Conservation (phyloP, 2,888 invertebrate genomes). For the Melieria crassipennis region DNA sequence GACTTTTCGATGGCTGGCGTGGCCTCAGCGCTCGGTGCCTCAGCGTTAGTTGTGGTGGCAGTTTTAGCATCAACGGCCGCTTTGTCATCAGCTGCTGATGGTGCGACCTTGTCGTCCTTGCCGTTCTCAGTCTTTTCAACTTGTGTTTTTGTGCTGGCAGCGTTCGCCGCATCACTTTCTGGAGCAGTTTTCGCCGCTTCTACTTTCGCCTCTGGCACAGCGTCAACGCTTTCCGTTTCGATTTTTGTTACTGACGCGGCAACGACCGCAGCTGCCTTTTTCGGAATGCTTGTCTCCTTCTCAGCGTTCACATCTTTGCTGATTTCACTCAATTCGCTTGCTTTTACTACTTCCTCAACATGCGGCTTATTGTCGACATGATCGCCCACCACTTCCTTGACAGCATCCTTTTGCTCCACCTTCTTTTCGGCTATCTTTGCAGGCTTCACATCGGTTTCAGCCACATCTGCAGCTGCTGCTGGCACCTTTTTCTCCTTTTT, state of each 20-base stretch:
- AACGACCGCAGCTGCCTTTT: neutral
- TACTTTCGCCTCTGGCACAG: conserved; percentile 29
- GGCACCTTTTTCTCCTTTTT: conserved; percentile 38
- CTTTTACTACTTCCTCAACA: conserved; percentile 12
- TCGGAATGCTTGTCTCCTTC: neutral
- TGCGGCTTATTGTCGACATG: conserved; percentile 2
- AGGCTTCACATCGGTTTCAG: conserved; percentile 21
- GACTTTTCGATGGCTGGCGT: conserved; percentile 7
- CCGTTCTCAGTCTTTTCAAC: conserved; percentile 48
- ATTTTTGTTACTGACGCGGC: conserved; percentile 5
- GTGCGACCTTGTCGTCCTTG: conserved; percentile 11
- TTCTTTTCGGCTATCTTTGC: conserved; percentile 24
- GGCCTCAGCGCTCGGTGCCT: conserved; percentile 8
- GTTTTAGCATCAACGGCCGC: conserved; percentile 49
- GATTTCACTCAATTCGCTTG: neutral
- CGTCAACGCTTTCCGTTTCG: conserved; percentile 19
- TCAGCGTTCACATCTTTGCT: conserved; percentile 6
- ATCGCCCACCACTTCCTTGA: conserved; percentile 21
- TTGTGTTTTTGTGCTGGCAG: conserved; percentile 25
- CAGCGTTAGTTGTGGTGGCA: conserved; percentile 32
- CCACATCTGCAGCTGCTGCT: conserved; percentile 4
- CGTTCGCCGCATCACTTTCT: conserved; percentile 31
- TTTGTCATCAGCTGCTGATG: conserved; percentile 31
- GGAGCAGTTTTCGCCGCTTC: conserved; percentile 28
- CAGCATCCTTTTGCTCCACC: conserved; percentile 19